Evolutionary conservation across 2,888 invertebrate species (phyloP), one percentile per base, ranked within the genome.

Genomic region (Tuberolachnus salignus): DNA sequence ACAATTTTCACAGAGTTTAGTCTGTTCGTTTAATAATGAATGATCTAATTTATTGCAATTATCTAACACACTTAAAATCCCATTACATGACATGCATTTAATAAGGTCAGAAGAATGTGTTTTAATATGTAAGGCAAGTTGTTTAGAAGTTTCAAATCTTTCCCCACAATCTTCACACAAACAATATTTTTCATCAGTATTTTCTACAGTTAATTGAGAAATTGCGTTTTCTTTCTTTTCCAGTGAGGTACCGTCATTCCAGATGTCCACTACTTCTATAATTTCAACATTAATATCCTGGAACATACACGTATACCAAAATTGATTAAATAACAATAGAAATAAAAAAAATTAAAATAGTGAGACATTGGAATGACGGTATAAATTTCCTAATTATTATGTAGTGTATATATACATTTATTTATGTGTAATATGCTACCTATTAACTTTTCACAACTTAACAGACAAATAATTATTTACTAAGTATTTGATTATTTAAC

Each of bases 231-330:
- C 67, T 57, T 26, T 66, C 9, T 78, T 61, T 34, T 78, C 78
- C 42, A 67, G 26, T 11, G 57, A 34, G 57, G 67, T 78, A 78
- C 78, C 78, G 69, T 78, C 78, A 34, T 78, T 78, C 78, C 78
- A 69, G 16, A 57, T 59, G 42, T 69, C 78, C 78, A 67, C 53
- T 78, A 78, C 67, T 78, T 78, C 78, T 69, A 78, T 49, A 69
- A 78, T 78, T 78, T 78, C 78, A 23, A 78, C 59, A 78, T 69
- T 34, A 34, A 3, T 49, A 67, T 78, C 78, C 78, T 78, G 78
- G 59, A 78, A 78, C 78, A 78, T 59, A 78, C 69, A 78, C 16
- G 67, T 21, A 78, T 57, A 75, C 49, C 59, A 78, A 59, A 19
- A 75, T 61, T 57, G 16, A 69, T 69, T 69, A 78, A 59, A 59